These are phyloP conservation scores for Bovichtus variegatus DNA, from an alignment of 2,797 vertebrate genomes.

Conservation along the genomic window DNA sequence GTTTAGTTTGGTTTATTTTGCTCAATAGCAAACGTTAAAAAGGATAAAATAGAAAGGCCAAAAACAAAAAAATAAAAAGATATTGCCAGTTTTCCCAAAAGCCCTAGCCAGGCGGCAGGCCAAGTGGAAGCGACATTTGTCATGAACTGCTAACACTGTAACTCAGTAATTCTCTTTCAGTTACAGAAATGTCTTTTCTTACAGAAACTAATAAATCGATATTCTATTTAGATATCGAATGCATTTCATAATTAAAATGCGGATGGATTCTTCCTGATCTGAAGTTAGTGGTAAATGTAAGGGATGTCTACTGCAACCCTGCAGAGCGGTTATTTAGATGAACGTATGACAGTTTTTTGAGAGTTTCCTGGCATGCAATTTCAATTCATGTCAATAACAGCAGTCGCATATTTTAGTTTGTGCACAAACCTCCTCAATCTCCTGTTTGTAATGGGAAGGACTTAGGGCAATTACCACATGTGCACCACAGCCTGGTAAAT, in stretches of 20 bases:
- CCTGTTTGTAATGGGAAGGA: conserved; percentile 25
- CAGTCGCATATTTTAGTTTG: conserved; percentile 10
- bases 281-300: background rate
- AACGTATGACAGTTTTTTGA: background rate
- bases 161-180: background rate
- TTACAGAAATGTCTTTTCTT: background rate
- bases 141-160: background rate
- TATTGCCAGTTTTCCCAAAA: background rate
- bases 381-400: conserved; percentile 17
- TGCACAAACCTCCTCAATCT: conserved; percentile 8
- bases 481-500: conserved; percentile 26
- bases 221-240: conserved; percentile 15
- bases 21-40: background rate
- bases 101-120: background rate
- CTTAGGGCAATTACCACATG: conserved; percentile 12
- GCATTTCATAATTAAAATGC: background rate
- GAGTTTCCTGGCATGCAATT: conserved; percentile 18
- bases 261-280: background rate
- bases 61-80: background rate
- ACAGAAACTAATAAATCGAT: background rate
- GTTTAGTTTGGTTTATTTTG: conserved; percentile 1
- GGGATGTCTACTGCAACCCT: background rate
- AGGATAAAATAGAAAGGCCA: background rate
- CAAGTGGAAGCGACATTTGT: background rate
- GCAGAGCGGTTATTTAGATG: conserved; percentile 6